Evolutionary conservation across 2,113 vertebrate species (phyloP).

Genomic region (Atlantisia rogersi): DNA sequence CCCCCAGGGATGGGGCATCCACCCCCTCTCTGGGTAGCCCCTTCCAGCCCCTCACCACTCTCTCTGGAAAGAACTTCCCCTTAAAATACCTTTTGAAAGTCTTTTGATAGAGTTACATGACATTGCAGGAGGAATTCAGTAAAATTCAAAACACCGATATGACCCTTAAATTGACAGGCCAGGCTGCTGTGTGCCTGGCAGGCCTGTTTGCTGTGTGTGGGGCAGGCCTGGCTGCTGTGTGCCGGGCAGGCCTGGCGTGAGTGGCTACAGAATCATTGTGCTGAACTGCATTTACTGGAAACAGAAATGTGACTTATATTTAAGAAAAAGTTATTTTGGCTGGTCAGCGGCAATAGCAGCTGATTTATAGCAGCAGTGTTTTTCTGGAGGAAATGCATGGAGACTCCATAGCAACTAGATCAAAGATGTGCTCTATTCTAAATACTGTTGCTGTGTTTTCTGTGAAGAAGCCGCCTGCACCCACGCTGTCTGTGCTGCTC

Average conservation of each 20-base stretch:
- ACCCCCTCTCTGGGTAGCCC: too few relatives aligned
- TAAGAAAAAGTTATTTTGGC: background rate
- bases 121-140: background rate
- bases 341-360: background rate
- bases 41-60: too few relatives aligned
- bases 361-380: background rate
- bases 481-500: background rate
- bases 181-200: background rate
- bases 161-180: background rate
- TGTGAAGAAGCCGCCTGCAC: background rate
- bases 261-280: background rate
- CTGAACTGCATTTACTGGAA: background rate
- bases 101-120: background rate
- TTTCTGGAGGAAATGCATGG: background rate
- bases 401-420: slow-evolving; percentile 26
- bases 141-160: background rate
- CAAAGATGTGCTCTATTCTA: background rate
- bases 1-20: too few relatives aligned
- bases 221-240: background rate
- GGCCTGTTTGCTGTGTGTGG: too few relatives aligned
- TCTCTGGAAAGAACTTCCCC: too few relatives aligned
- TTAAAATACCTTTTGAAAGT: background rate
- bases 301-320: background rate
- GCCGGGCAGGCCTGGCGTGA: background rate
- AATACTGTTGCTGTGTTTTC: background rate